Base-by-base conservation (phyloP, 2,113 vertebrate species). In the Nothobranchius furzeri region DNA sequence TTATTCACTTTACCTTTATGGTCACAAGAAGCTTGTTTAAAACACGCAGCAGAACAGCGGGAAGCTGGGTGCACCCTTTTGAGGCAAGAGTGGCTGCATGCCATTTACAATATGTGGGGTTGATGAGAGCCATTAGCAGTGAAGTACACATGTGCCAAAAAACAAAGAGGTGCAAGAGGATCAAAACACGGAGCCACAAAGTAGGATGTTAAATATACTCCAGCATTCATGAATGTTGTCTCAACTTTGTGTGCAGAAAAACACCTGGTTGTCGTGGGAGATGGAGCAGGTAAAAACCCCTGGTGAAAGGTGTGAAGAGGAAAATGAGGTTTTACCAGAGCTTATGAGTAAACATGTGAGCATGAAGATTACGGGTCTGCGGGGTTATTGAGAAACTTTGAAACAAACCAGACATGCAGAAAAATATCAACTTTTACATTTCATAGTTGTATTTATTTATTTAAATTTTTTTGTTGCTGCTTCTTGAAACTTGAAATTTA, bases 81-180 rank as follows among this genome's bases (percentile, higher is more conserved):
- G 70, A 83, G 60, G 49, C 20, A 51, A 66, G 67, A 84, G 60
- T 70, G 67, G 71, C 53, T 75, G 37, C 37, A 40, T 40, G 65
- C 73, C 75, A 57, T 66, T 63, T 75, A 53, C 62, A 82, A 73
- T 68, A 72, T 66, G 65, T 64, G 68, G 62, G 82, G 82, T 77
- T 58, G 78, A 49, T 48, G 51, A 75, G 68, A 74, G 83, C 77
- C 78, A 79, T 46, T 11, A 54, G 51, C 57, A 75, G 61, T 62
- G 57, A 53, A 79, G 73, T 52, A 59, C 57, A 57, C 66, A 65
- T 70, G 56, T 65, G 63, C 46, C 68, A 63, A 70, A 68, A 75
- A 74, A 52, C 64, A 81, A 68, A 83, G 78, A 77, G 73, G 60
- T 78, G 73, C 47, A 75, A 85, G 79, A 84, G 67, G 73, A 62